Evolutionary conservation across 2,888 invertebrate genomes (phyloP).

Genomic region (Ischnus inquisitorius): DNA sequence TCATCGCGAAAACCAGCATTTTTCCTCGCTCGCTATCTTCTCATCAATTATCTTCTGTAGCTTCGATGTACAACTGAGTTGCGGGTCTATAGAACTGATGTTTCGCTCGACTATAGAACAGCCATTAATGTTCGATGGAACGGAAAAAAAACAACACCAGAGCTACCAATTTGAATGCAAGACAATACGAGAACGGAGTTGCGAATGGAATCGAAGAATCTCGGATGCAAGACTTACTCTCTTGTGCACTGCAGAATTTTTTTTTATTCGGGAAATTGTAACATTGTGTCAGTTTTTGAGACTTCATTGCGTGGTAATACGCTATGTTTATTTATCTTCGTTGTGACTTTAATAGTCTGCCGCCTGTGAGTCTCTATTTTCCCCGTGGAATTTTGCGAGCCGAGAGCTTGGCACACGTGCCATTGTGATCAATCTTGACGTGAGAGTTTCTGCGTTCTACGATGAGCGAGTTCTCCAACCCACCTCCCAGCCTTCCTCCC

Average conservation of each 20-base stretch:
- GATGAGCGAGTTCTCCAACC: constrained; percentile 13
- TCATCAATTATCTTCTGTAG: constrained; percentile 25
- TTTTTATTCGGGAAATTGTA: not conserved
- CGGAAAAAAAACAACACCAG: not conserved
- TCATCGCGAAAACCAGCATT: constrained; percentile 5
- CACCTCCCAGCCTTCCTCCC: too few relatives aligned
- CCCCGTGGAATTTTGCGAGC: constrained; percentile 21
- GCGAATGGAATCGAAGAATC: not conserved
- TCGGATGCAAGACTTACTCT: not conserved
- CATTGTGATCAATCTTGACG: constrained; percentile 47
- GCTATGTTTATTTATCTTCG: constrained; percentile 10
- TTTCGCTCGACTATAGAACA: not conserved
- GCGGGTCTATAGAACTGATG: not conserved
- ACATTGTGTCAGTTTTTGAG: not conserved
- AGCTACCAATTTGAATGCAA: too few relatives aligned
- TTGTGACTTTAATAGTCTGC: constrained; percentile 14
- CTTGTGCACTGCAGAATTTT: not conserved
- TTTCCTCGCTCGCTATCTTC: constrained; percentile 28
- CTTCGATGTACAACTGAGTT: not conserved
- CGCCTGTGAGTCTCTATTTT: constrained; percentile 36
- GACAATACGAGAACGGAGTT: not conserved
- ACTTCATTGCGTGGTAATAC: not conserved
- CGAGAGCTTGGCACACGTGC: constrained; percentile 35
- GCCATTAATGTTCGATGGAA: not conserved
- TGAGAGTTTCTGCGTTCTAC: constrained; percentile 35